Evolutionary conservation across 2,888 invertebrate species (phyloP).

Genomic region (Diaphora mendica): DNA sequence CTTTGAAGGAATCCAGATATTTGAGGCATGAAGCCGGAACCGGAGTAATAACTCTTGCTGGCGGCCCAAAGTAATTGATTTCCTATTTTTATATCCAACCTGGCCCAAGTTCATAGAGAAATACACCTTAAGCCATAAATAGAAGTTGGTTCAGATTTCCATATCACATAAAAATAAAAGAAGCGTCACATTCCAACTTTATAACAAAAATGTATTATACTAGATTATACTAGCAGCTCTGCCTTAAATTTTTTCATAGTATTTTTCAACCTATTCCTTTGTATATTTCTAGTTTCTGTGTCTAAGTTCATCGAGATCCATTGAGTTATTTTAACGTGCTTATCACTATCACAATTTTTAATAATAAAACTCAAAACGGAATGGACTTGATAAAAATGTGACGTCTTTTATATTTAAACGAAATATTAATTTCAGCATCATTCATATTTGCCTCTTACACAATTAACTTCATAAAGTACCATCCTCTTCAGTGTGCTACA

Average conservation of each 20-base stretch:
- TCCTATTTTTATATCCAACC: conserved; percentile 11
- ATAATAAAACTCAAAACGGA: too few species aligned
- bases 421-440: too few species aligned
- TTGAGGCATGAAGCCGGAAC: conserved; percentile 4
- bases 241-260: background rate
- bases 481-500: too few species aligned
- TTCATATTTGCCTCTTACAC: too few species aligned
- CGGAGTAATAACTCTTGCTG: conserved; percentile 7
- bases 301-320: too few species aligned
- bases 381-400: too few species aligned
- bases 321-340: too few species aligned
- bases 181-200: background rate
- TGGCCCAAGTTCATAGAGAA: background rate
- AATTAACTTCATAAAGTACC: too few species aligned
- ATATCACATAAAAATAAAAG: background rate
- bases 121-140: background rate
- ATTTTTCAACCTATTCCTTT: too few species aligned
- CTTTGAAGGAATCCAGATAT: conserved; percentile 15
- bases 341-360: too few species aligned
- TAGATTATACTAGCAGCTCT: background rate
- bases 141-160: conserved; percentile 1
- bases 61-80: background rate
- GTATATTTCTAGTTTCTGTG: too few species aligned
- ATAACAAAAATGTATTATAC: background rate
- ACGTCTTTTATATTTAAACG: too few species aligned